phyloP scores from a whole-genome alignment of 1,140 invertebrate genomes.

The Harlomillsia oculata region DNA sequence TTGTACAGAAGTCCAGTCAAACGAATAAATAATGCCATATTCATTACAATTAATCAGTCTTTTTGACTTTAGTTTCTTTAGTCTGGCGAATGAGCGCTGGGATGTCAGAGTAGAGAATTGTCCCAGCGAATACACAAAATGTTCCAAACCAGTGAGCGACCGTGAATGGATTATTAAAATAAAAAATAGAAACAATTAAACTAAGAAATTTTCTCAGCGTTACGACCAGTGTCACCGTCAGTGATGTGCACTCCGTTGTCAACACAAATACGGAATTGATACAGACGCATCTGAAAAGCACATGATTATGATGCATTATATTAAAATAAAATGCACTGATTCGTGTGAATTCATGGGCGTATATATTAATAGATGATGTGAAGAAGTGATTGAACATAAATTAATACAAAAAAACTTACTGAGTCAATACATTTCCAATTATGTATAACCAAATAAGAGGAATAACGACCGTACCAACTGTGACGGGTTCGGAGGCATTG shows the following conservation, averaged over 20 bases:
- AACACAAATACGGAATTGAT: constrained; percentile 89
- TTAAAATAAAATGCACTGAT: background rate
- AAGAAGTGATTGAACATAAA: too few species aligned
- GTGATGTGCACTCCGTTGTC: constrained; percentile 83
- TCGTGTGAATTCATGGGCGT: background rate
- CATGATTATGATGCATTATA: constrained; percentile 5
- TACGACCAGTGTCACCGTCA: constrained; percentile 91
- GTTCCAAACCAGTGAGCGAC: constrained; percentile 87
- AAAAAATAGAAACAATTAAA: constrained; percentile 86
- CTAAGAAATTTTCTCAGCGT: constrained; percentile 93
- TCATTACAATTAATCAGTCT: constrained; percentile 9
- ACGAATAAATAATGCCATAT: background rate
- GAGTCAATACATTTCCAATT: constrained; percentile 75
- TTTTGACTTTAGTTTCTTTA: constrained; percentile 1
- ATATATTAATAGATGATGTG: constrained; percentile 6
- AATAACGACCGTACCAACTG: constrained; percentile 44
- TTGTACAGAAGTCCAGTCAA: too few species aligned
- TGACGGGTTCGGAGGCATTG: constrained; percentile 38
- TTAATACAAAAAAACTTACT: constrained; percentile 55
- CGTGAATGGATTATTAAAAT: constrained; percentile 92
- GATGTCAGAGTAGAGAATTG: constrained; percentile 79
- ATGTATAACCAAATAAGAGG: constrained; percentile 72
- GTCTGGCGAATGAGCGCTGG: constrained; percentile 20
- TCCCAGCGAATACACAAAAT: constrained; percentile 80
- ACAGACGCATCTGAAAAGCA: constrained; percentile 60